These are phyloP conservation scores for Cryptocephalus moraei DNA, from an alignment of 2,888 invertebrate species.

Conservation along the genomic window DNA sequence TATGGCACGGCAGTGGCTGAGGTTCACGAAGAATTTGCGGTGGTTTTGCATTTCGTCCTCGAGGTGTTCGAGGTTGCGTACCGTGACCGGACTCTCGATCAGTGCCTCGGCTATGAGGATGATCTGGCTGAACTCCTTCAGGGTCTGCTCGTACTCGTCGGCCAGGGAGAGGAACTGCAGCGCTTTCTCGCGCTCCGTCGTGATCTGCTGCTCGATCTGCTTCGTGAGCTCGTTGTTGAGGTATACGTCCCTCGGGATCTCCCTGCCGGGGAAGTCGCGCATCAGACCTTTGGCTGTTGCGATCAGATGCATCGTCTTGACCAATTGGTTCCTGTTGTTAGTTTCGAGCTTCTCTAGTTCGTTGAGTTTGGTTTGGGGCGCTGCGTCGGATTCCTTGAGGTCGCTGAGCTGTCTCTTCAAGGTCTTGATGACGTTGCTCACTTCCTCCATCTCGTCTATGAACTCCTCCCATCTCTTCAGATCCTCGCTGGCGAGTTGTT, in stretches of 20 bases:
- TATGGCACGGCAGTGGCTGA: slow-evolving; percentile 79
- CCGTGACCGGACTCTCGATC: slow-evolving; percentile 66
- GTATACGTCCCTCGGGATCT: slow-evolving; percentile 58
- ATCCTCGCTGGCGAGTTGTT: slow-evolving; percentile 46
- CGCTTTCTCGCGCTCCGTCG: slow-evolving; percentile 63
- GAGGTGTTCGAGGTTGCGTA: slow-evolving; percentile 66
- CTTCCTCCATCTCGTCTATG: slow-evolving; percentile 49
- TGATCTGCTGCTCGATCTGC: slow-evolving; percentile 59
- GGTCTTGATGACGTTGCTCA: slow-evolving; percentile 43
- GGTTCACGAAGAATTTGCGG: slow-evolving; percentile 77
- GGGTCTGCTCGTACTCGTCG: slow-evolving; percentile 80
- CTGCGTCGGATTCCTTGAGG: slow-evolving; percentile 50
- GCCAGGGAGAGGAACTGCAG: slow-evolving; percentile 65
- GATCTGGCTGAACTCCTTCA: slow-evolving; percentile 78
- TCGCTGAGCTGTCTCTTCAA: slow-evolving; percentile 45
- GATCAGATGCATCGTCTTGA: slow-evolving; percentile 51
- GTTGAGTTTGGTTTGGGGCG: slow-evolving; percentile 56
- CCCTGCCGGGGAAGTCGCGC: slow-evolving; percentile 58
- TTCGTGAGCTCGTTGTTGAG: slow-evolving; percentile 55
- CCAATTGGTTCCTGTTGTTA: slow-evolving; percentile 51
- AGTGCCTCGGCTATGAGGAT: slow-evolving; percentile 75
- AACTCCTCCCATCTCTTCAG: slow-evolving; percentile 65
- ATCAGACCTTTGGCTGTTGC: slow-evolving; percentile 52
- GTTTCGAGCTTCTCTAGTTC: slow-evolving; percentile 61
- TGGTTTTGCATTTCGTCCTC: slow-evolving; percentile 85